Evolutionary conservation across 2,888 invertebrate genomes (phyloP), one percentile per base, ranked within the genome.

Genomic region (Sinotaia quadrata): DNA sequence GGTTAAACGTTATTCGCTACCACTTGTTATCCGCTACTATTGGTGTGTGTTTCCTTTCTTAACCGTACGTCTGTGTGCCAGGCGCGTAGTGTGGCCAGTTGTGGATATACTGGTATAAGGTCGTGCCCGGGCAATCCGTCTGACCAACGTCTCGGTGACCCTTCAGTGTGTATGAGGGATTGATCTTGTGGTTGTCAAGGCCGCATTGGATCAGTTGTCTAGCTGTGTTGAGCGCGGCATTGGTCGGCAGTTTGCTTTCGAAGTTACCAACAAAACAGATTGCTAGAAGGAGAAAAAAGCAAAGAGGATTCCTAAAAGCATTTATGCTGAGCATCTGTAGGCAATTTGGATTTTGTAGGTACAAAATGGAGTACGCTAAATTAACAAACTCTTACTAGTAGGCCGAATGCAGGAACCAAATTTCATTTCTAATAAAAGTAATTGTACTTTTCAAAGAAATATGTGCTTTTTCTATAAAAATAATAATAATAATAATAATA

Each of bases 241-340:
- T 36, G 44, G 77, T 78, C 7, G 85, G 85, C 8, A 70, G 37
- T 10, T 75, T 67, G 15, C 58, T 69, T n/a, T 68, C 73, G 75
- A 79, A 85, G 67, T 78, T 76, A 15, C 85, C 85, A 61, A 84
- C 79, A 18, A 83, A 69, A 27, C 79, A 82, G 54, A 85, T 79
- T 5, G 82, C 84, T 58, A 76, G 10, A 12, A 31, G 24, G 18
- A 33, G 21, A 47, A 15, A 8, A n/a, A 47, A 1, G 47, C 15
- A 2, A 12, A 41, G 15, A 41, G 41, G 15, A 1, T 41, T 3
- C 15, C 41, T n/a, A n/a, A n/a, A n/a, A n/a, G n/a, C n/a, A n/a
- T n/a, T n/a, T n/a, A n/a, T n/a, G n/a, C n/a, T n/a, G n/a, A n/a
- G n/a, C n/a, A n/a, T n/a, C n/a, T n/a, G n/a, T n/a, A n/a, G n/a